Base-by-base conservation (phyloP, 1,140 invertebrate species). In the Daktulosphaira vitifoliae region DNA sequence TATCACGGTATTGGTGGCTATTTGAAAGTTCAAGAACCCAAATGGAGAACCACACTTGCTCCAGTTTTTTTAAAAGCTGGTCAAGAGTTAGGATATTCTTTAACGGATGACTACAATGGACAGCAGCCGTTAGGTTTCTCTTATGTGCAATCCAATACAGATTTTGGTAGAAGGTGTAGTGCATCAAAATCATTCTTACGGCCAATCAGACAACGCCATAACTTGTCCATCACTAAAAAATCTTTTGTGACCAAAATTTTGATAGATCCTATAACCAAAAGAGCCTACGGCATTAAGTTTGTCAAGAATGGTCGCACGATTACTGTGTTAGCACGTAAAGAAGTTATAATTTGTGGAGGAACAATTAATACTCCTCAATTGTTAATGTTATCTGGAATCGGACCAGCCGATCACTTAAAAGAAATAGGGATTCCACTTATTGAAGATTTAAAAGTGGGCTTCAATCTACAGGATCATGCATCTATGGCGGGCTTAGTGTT, bases 371-470 rank as follows among this genome's bases (percentile, higher is more conserved):
- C 82, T 0, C 81, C 86, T 2, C 82, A 86, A 69, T 66, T 90
- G 3, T 72, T 90, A 1, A 83, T 88, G 80, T 70, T 88, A 2
- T 88, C 86, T 1, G 88, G 88, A 11, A 79, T 90, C 25, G 88
- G 87, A 1, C 86, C 86, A 0, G 78, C 71, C 52, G 74, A 81
- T 16, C 81, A 89, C 68, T 74, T 94, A 1, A 73, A 82, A 54
- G 79, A 83, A 26, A 72, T 88, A 0, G 81, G 82, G 0, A 84
- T 90, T 22, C 76, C 79, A 0, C 74, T 85, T 0, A 73, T 88
- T 13, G 74, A 83, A 69, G 80, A 87, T 66, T 73, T 85, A 8
- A 69, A 62, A 48, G 71, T 72, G 1, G 71, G 71, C 8, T 52
- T 70, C 59, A 72, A 72, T 46, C 62, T 72, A 1, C 86, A 86